phyloP scores from a whole-genome alignment of 2,888 invertebrate genomes.

The Laothoe populi region DNA sequence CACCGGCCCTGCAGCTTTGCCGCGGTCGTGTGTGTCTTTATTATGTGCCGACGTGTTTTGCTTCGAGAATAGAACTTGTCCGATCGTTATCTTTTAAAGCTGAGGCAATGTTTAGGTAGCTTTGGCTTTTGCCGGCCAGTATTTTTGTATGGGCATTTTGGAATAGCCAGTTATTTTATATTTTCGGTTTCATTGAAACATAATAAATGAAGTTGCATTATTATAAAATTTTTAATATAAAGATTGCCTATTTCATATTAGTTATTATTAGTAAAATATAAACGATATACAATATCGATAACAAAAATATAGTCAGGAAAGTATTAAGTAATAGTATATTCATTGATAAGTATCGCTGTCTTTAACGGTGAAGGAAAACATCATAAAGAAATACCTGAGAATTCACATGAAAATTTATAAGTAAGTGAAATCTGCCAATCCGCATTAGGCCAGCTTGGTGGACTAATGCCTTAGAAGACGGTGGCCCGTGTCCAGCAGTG shows the following conservation, averaged over 20 bases:
- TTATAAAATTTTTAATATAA: neutral
- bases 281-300: too few species aligned
- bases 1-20: slow-evolving; percentile 62
- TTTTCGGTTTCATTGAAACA: neutral
- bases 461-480: too few species aligned
- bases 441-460: too few species aligned
- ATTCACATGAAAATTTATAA: too few species aligned
- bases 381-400: too few species aligned
- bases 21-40: slow-evolving; percentile 71
- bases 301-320: too few species aligned
- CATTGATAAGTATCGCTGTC: too few species aligned
- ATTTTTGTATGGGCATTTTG: slow-evolving; percentile 23
- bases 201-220: neutral
- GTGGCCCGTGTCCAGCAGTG: too few species aligned
- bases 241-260: neutral
- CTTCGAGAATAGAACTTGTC: slow-evolving; percentile 58
- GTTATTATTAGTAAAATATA: too few species aligned
- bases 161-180: neutral
- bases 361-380: too few species aligned
- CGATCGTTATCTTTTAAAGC: slow-evolving; percentile 54
- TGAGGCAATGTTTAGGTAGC: slow-evolving; percentile 38
- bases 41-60: slow-evolving; percentile 62
- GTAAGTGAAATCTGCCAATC: too few species aligned
- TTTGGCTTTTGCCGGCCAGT: slow-evolving; percentile 26
- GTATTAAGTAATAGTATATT: too few species aligned